Conservation (phyloP, 1,140 invertebrate species). For the Muscidifurax raptorellus region DNA sequence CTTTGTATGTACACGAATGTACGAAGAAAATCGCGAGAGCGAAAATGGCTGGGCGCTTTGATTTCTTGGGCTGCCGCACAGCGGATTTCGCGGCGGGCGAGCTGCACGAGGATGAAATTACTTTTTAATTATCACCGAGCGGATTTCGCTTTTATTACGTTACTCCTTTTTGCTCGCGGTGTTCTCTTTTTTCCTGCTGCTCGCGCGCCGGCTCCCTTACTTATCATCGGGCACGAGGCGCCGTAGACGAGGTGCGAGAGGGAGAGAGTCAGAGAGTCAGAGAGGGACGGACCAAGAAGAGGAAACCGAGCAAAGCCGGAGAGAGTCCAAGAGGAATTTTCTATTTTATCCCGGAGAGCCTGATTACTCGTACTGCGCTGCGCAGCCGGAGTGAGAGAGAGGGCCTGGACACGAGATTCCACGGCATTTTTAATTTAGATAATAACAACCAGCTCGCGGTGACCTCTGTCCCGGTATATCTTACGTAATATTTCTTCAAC, state of each 20-base stretch:
- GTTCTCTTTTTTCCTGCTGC: conserved; percentile 11
- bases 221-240: conserved; percentile 40
- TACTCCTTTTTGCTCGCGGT: conserved; percentile 42
- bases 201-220: conserved; percentile 39
- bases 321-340: conserved; percentile 57
- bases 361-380: conserved; percentile 42
- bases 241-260: neutral
- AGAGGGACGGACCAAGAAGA: conserved; percentile 18
- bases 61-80: conserved; percentile 27
- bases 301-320: conserved; percentile 23
- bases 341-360: conserved; percentile 56
- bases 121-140: conserved; percentile 70
- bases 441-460: conserved; percentile 46
- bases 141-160: conserved; percentile 68
- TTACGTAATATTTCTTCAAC: conserved; percentile 44
- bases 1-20: neutral
- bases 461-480: conserved; percentile 47
- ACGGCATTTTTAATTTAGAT: conserved; percentile 55
- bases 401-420: conserved; percentile 45
- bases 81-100: conserved; percentile 34
- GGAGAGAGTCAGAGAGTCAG: conserved; percentile 17
- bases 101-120: conserved; percentile 61
- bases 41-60: neutral
- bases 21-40: neutral
- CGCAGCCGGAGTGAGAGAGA: neutral